Conservation (phyloP, 2,888 invertebrate genomes). For the Clitarchus hookeri region DNA sequence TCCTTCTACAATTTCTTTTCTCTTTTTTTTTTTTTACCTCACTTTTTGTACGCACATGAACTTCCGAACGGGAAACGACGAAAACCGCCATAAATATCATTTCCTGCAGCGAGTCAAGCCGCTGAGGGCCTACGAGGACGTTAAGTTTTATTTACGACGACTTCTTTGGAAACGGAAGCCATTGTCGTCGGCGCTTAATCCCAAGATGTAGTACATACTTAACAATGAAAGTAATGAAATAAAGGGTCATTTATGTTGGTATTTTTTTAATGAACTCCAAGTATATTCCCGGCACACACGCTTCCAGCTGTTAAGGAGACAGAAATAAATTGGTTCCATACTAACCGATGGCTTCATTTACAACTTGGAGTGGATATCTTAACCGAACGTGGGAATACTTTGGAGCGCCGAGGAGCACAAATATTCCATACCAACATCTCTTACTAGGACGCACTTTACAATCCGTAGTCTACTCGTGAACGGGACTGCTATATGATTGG, state of each 20-base stretch:
- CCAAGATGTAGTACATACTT: neutral
- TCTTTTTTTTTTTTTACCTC: no score
- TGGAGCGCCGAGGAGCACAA: no score
- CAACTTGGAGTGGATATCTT: no score
- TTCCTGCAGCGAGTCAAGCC: neutral
- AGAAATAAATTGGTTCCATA: no score
- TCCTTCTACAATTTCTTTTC: no score
- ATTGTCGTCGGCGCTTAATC: neutral
- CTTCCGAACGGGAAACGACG: neutral
- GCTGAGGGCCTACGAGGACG: neutral
- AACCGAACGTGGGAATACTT: no score
- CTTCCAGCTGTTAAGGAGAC: no score
- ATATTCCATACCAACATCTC: no score
- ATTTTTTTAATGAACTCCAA: neutral
- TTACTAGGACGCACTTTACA: no score
- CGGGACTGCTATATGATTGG: no score
- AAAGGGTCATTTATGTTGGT: neutral
- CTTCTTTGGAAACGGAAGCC: neutral
- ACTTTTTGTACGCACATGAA: neutral
- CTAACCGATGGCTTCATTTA: no score
- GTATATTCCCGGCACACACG: neutral
- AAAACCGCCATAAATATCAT: neutral
- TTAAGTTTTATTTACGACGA: neutral
- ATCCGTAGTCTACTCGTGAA: no score
- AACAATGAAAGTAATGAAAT: neutral